Base-by-base conservation (phyloP, 2,797 vertebrate species). In the Cercopithecus hamlyni region DNA sequence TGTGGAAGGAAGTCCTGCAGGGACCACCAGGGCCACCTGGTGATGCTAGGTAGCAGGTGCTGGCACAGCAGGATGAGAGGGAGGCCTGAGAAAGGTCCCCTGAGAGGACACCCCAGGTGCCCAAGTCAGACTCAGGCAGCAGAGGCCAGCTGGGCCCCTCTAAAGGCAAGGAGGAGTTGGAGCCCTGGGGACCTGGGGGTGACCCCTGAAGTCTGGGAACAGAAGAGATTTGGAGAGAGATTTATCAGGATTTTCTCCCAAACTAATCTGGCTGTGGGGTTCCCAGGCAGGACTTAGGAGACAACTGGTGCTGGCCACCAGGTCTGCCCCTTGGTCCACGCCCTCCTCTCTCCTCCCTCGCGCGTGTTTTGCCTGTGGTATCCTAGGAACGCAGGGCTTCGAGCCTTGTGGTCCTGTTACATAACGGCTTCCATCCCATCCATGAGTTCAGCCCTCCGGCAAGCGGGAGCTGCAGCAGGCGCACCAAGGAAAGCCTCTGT, bases 341-440 rank as follows among this genome's bases (percentile, higher is more conserved):
- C 88, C 84, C 93, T 93, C 83, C 33, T 48, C 89, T 86, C 2
- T 14, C 39, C 79, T 85, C 90, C 83, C 94, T 13, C 7, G 1
- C 52, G 19, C 94, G 58, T 30, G 4, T 96, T 96, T 97, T 97
- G 92, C 70, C 93, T 86, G 88, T 61, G 90, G 97, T 98, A 83
- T 97, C 97, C 96, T 97, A 97, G 98, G 97, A 97, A 97, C 97
- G 33, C 33, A 8, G 52, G 93, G 75, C 92, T 93, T 36, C 0
- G 2, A 93, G 91, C 93, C 96, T 73, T 82, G 93, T 96, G 96
- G 90, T 90, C 93, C 95, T 89, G 94, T 98, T 98, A 98, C 92
- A 98, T 98, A 98, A 98, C 96, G 82, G 82, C 90, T 77, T 80
- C 73, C 76, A 94, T 48, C 94, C 97, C 96, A 30, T 83, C 43